Evolutionary conservation across 2,888 invertebrate species (phyloP), one percentile per base, ranked within the genome.

Genomic region (Eustalomyia histrio): DNA sequence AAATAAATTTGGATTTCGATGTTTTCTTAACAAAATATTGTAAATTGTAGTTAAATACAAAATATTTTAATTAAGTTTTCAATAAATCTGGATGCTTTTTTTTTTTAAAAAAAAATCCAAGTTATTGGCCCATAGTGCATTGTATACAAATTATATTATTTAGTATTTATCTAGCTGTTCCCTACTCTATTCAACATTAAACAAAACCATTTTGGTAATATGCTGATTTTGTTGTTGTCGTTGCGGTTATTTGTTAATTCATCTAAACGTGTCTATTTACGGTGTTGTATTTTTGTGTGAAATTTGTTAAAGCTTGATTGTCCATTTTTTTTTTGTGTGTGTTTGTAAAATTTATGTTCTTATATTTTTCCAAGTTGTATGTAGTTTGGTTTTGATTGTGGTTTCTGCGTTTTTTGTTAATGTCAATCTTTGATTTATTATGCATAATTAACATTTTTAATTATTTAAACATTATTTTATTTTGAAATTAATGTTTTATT

Each of bases 361-460:
- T n/a, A 57, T 16, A 35, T 47, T 18, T 76, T 68, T 57, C 12
- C 5, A 50, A 14, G 47, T 61, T 65, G 64, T 57, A 57, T 39
- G 43, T 63, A 39, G 79, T 39, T 43, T 43, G 16, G 35, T 43
- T 60, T 16, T 39, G 55, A 60, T 76, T 65, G n/a, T 58, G 43
- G 21, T 43, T 60, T 58, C 16, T 63, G 21, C 24, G 33, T 69
- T 63, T 63, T 55, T 50, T n/a, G 39, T 74, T 29, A 47, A 55
- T 53, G 53, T 50, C 60, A 65, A 64, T 61, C 75, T 83, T 85
- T 89, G 88, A 89, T 88, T 89, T 89, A 88, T 89, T 85, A 84
- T 83, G 81, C 47, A 85, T 85, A 86, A 88, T 88, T 88, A 89
- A 89, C 88, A 88, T 88, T 89, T 89, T 89, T 88, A 88, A 88